phyloP scores from a whole-genome alignment of 2,113 vertebrate species.

The Genyomyrus donnyi region DNA sequence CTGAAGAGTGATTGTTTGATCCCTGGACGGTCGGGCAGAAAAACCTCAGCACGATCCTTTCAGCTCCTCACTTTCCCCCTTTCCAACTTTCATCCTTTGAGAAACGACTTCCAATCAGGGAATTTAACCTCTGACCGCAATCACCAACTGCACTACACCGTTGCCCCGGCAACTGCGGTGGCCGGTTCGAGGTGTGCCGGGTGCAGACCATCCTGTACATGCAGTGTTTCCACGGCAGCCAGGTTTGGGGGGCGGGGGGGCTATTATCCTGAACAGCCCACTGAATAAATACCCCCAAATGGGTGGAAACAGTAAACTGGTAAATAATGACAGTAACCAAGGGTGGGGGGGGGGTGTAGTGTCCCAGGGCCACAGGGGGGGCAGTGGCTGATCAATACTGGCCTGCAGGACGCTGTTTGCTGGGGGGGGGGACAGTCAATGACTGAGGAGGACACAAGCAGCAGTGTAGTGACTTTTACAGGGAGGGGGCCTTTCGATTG shows the following conservation, averaged over 20 bases:
- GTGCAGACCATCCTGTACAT: background rate
- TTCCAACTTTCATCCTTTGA: background rate
- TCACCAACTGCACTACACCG: background rate
- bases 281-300: background rate
- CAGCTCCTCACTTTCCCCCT: background rate
- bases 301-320: background rate
- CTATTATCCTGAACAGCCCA: background rate
- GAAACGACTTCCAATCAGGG: background rate
- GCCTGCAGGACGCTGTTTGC: background rate
- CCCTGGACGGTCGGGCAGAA: background rate
- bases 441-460: background rate
- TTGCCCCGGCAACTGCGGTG: background rate
- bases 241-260: too few species aligned
- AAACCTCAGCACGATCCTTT: background rate
- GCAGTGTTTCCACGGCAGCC: background rate
- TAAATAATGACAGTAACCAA: background rate
- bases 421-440: background rate
- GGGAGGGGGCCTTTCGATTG: conserved; percentile 1
- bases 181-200: background rate
- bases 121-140: conserved; percentile 12
- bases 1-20: background rate
- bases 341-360: too few species aligned
- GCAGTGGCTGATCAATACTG: background rate
- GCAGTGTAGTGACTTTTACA: background rate
- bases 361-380: too few species aligned